A percentile compares a stretch with the other conserved stretches of the same genome.
These are phyloP conservation scores for Acanthurus lineatus DNA, from an alignment of 2,797 vertebrate genomes.

Conservation along the genomic window DNA sequence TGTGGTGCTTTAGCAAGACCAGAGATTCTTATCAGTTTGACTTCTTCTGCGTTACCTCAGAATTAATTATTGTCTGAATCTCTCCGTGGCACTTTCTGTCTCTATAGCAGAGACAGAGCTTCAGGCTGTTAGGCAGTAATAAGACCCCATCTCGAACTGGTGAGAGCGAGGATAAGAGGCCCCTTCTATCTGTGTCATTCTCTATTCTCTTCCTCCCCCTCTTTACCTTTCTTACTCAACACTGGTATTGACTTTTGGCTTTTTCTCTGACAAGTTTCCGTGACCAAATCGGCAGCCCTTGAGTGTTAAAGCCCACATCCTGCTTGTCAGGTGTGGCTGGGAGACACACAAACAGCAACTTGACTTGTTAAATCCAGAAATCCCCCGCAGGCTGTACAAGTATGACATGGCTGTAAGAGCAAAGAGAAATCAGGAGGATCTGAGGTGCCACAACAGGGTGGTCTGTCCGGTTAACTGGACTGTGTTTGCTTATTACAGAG, in stretches of 20 bases:
- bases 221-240: conserved; percentile 37
- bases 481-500: conserved; percentile 46
- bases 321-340: conserved; percentile 65
- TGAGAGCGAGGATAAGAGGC: conserved; percentile 37
- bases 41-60: conserved; percentile 32
- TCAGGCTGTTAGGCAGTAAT: conserved; percentile 53
- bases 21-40: conserved; percentile 39
- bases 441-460: conserved; percentile 27
- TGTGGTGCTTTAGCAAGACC: conserved; percentile 26
- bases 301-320: conserved; percentile 63
- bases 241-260: conserved; percentile 60
- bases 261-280: conserved; percentile 56
- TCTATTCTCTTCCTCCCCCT: conserved; percentile 32
- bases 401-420: conserved; percentile 41
- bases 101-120: conserved; percentile 45
- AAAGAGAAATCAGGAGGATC: conserved; percentile 38
- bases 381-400: conserved; percentile 42
- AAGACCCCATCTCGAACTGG: conserved; percentile 42
- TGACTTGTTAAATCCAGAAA: conserved; percentile 66
- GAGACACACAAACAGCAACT: conserved; percentile 54
- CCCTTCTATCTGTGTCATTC: conserved; percentile 21
- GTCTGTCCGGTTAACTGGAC: conserved; percentile 30
- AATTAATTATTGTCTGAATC: conserved; percentile 66
- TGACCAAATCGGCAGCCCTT: conserved; percentile 59
- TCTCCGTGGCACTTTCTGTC: conserved; percentile 42